Base-by-base conservation (phyloP, 2,888 invertebrate genomes). In the Lasioglossum pauxillum region DNA sequence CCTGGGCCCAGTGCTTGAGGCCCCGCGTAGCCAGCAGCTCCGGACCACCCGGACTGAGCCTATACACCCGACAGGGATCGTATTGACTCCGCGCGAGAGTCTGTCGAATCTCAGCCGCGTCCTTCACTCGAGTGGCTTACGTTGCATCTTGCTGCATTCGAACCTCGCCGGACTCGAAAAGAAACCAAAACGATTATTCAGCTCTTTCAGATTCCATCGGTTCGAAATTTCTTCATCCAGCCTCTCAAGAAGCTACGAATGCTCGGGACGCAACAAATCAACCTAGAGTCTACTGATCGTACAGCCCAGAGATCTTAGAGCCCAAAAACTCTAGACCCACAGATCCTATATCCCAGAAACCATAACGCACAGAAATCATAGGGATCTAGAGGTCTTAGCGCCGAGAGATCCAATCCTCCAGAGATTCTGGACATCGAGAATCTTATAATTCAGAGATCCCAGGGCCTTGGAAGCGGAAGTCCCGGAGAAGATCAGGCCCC, bases 21-120 rank as follows among this genome's bases (percentile, higher is more conserved):
- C 83, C 86, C 86, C 82, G 87, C 86, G 90, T 89, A 88, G 87
- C 91, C 89, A 72, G 87, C 84, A 91, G 90, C 90, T 86, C 89
- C 75, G 92, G 95, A 94, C 95, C 95, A 95, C 95, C 95, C 94
- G 94, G 92, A 88, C 91, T 88, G 92, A 90, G 91, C 89, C 92
- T 90, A 91, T 91, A 92, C 87, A 89, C 92, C 90, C 90, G 91
- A 89, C 92, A 87, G 94, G 92, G 91, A 93, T 94, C 93, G 92
- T 94, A 94, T 94, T 93, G 94, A 93, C 92, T 92, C 90, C 90
- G 91, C 89, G 64, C 67, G 92, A 88, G 89, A 91, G 89, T 85
- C 85, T 87, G 89, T 88, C 90, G 90, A 92, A 92, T 91, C 90
- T 89, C 88, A 88, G 90, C 90, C 89, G 84, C 85, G 78, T 89